Evolutionary conservation across 2,797 vertebrate species (phyloP).

Genomic region (Parauchenoglanis ngamensis): DNA sequence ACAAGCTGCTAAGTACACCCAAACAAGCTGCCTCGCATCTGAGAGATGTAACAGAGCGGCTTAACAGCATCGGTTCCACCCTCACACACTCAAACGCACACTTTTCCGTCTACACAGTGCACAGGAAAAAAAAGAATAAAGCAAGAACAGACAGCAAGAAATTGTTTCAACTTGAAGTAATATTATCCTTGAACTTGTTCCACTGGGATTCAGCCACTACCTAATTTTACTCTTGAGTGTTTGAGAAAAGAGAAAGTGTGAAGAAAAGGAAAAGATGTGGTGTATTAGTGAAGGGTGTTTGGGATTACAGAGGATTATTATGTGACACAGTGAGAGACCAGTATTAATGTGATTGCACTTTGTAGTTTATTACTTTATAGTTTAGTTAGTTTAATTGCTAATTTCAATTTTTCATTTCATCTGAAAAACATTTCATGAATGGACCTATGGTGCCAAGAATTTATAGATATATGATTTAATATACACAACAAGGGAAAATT

Average conservation of each 20-base stretch:
- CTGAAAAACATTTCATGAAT: neutral
- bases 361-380: neutral
- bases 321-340: neutral
- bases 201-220: conserved; percentile 28
- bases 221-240: conserved; percentile 18
- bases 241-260: conserved; percentile 26
- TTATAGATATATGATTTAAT: neutral
- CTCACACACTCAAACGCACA: conserved; percentile 34
- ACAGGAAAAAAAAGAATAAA: neutral
- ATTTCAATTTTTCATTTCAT: neutral
- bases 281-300: conserved; percentile 6
- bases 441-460: neutral
- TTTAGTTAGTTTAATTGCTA: neutral
- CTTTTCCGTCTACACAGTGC: conserved; percentile 1
- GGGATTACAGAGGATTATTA: conserved; percentile 25
- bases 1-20: conserved; percentile 87
- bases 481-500: neutral
- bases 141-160: conserved; percentile 53
- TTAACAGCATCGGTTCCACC: conserved; percentile 67
- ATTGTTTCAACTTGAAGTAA: conserved; percentile 58
- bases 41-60: conserved; percentile 78
- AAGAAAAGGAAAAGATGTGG: conserved; percentile 7
- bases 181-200: conserved; percentile 55
- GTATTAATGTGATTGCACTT: neutral
- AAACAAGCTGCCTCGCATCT: conserved; percentile 84